A percentile compares a stretch with the other conserved stretches of the same genome.
phyloP scores from a whole-genome alignment of 2,797 vertebrate genomes.

The Megalops cyprinoides region DNA sequence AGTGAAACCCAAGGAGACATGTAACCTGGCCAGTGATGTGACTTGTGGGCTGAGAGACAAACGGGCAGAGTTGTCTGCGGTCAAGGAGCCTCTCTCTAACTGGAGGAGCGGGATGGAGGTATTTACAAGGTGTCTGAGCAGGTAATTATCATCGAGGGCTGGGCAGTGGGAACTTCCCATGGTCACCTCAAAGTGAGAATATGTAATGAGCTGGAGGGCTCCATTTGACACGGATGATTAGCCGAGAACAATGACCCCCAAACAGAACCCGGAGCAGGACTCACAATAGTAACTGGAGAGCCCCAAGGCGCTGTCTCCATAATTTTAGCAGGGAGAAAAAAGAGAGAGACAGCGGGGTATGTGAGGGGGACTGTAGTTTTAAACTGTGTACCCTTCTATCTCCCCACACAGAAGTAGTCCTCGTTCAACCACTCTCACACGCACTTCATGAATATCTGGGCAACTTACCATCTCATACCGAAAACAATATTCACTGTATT shows the following conservation, averaged over 20 bases:
- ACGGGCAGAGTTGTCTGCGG: conserved; percentile 28
- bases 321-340: conserved; percentile 57
- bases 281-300: conserved; percentile 83
- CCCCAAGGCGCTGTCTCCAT: conserved; percentile 83
- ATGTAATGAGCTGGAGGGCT: conserved; percentile 83
- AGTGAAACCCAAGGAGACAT: conserved; percentile 21
- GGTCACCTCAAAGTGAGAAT: conserved; percentile 82
- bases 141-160: conserved; percentile 74
- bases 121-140: conserved; percentile 70
- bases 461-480: too few relatives aligned
- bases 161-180: conserved; percentile 82
- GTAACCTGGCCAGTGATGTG: too few relatives aligned
- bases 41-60: neutral
- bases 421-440: neutral
- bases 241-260: conserved; percentile 86
- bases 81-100: conserved; percentile 51
- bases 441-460: neutral
- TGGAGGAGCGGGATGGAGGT: conserved; percentile 54
- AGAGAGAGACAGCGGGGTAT: conserved; percentile 17
- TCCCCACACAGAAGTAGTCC: neutral
- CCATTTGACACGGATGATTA: conserved; percentile 90
- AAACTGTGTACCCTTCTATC: neutral
- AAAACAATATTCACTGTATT: too few relatives aligned
- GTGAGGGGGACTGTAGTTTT: conserved; percentile 1
- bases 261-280: conserved; percentile 80